These are phyloP conservation scores for Artibeus jamaicensis DNA, from an alignment of 2,797 vertebrate species.

Conservation along the genomic window DNA sequence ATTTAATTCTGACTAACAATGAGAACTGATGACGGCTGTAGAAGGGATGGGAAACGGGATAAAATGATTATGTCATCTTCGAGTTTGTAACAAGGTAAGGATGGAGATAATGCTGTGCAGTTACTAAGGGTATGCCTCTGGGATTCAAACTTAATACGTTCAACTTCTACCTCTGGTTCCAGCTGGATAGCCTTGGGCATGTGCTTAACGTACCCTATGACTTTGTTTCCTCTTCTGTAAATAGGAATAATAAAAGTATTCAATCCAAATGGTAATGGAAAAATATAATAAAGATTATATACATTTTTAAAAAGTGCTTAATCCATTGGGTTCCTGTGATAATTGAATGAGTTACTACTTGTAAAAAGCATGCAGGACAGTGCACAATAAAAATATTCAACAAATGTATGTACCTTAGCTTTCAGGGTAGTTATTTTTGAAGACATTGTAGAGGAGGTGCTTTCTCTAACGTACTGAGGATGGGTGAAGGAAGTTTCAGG, in stretches of 20 bases:
- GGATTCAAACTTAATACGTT: background rate
- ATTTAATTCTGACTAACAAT: background rate
- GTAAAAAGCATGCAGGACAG: background rate
- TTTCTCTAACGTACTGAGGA: background rate
- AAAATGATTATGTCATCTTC: background rate
- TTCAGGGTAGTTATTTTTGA: background rate
- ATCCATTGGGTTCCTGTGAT: background rate
- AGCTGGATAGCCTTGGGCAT: background rate
- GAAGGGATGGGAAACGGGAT: background rate
- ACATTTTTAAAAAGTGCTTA: background rate
- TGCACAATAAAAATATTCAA: background rate
- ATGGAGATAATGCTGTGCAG: background rate
- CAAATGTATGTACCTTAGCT: background rate
- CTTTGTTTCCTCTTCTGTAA: constrained; percentile 1
- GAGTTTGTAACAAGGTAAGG: background rate
- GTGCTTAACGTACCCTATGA: background rate
- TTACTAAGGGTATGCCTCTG: background rate
- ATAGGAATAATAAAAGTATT: background rate
- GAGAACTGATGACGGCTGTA: background rate
- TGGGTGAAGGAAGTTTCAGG: background rate
- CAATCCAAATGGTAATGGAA: background rate
- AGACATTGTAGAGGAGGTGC: background rate
- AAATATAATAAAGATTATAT: too few relatives aligned
- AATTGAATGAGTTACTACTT: background rate
- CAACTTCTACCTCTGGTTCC: background rate